These are phyloP conservation scores for Phyllotis vaccarum DNA, from an alignment of 2,797 vertebrate species.

Conservation along the genomic window DNA sequence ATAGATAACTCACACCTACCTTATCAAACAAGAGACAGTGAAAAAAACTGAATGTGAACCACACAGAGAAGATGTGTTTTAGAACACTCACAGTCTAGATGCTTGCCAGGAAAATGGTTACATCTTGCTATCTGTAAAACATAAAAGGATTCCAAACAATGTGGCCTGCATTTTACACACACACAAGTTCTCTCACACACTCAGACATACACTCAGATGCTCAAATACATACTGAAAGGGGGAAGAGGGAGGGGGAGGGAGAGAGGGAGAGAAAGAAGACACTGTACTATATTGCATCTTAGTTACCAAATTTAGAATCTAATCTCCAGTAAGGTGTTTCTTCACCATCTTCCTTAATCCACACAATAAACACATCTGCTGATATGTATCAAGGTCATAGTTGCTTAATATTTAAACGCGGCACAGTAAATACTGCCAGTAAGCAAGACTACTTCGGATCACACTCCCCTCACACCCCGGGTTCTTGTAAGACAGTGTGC, in stretches of 20 bases:
- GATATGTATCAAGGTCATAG: conserved; percentile 56
- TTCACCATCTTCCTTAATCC: conserved; percentile 34
- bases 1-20: background rate
- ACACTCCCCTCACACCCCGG: background rate
- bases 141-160: background rate
- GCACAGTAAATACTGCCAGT: background rate
- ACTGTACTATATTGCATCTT: background rate
- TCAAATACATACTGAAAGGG: background rate
- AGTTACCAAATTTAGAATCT: conserved; percentile 10
- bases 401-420: conserved; percentile 37
- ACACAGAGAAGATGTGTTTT: background rate
- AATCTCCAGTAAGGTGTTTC: background rate
- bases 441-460: background rate
- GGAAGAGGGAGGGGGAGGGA: background rate
- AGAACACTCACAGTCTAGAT: background rate
- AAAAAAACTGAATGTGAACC: background rate
- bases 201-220: background rate
- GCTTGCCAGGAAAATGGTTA: background rate
- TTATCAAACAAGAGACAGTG: background rate
- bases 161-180: background rate
- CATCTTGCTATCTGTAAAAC: background rate
- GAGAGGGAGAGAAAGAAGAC: background rate
- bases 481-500: conserved; percentile 26
- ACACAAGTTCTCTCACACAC: too few species aligned
- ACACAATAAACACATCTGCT: conserved; percentile 46